Percentiles rank a stretch among this genome's conserved stretches.
These are phyloP conservation scores for Neelides folsomi DNA, from an alignment of 2,888 invertebrate species.

Conservation along the genomic window DNA sequence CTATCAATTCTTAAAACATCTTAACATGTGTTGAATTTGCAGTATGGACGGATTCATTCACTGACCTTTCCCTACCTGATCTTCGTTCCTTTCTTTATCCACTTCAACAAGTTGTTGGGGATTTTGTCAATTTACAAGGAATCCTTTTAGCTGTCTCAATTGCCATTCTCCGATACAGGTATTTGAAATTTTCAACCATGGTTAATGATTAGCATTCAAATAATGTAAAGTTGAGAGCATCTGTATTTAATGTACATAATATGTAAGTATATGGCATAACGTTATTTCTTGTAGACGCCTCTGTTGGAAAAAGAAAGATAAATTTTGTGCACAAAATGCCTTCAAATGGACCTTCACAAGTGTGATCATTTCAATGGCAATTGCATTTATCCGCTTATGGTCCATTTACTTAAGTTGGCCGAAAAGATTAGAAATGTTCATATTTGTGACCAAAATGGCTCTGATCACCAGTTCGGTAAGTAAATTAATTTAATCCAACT, in stretches of 20 bases:
- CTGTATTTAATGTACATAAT: too few species aligned
- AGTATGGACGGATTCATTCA: too few species aligned
- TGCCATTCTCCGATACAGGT: conserved; percentile 31
- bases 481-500: not conserved
- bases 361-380: conserved; percentile 11
- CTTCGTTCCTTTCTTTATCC: too few species aligned
- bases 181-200: not conserved
- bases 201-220: too few species aligned
- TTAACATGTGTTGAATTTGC: too few species aligned
- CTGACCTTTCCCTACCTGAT: too few species aligned
- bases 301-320: conserved; percentile 32
- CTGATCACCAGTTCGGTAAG: conserved; percentile 26
- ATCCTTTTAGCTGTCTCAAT: conserved; percentile 28
- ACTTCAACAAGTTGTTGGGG: conserved; percentile 28
- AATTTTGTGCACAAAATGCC: conserved; percentile 26
- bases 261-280: too few species aligned
- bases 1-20: too few species aligned
- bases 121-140: conserved; percentile 28
- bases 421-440: not conserved
- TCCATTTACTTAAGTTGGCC: not conserved
- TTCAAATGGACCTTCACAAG: conserved; percentile 28
- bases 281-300: conserved; percentile 26
- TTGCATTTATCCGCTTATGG: not conserved
- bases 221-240: too few species aligned
- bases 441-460: conserved; percentile 18